phyloP scores from a whole-genome alignment of 2,113 vertebrate genomes.

The Uria aalge region DNA sequence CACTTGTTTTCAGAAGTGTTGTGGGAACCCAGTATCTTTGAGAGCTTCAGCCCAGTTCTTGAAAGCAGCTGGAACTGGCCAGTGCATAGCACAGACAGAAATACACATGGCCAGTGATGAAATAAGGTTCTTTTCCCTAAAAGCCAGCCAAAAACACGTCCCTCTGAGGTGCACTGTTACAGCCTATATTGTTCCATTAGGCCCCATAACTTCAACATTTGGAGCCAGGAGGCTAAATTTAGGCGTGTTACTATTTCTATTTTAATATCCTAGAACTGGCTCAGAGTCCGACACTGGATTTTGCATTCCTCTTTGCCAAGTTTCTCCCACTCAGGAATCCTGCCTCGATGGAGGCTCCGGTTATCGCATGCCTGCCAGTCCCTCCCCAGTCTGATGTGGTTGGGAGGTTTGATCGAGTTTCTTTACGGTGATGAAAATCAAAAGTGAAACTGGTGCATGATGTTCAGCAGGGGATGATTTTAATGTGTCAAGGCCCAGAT shows the following conservation, averaged over 20 bases:
- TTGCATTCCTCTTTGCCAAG: not conserved
- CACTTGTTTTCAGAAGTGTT: not conserved
- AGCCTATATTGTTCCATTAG: not conserved
- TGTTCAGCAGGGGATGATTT: not conserved
- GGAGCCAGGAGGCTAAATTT: not conserved
- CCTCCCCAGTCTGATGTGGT: too few relatives aligned
- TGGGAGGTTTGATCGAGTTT: not conserved
- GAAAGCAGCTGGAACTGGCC: not conserved
- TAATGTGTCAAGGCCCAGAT: too few relatives aligned
- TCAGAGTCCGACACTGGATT: not conserved
- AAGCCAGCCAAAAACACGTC: not conserved
- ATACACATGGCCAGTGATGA: not conserved
- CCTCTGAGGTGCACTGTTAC: not conserved
- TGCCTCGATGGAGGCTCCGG: accelerated
- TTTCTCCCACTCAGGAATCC: not conserved
- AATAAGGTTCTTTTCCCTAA: not conserved
- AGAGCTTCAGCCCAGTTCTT: not conserved
- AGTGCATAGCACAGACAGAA: not conserved
- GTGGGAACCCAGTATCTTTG: not conserved
- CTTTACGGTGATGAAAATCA: not conserved
- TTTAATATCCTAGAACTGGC: not conserved
- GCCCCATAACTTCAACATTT: not conserved
- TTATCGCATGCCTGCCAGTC: not conserved
- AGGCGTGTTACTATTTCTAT: not conserved
- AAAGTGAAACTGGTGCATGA: not conserved